Percentiles rank a stretch among this genome's conserved stretches.
Evolutionary conservation across 2,113 vertebrate species (phyloP).

Genomic region (Phyllopteryx taeniolatus): DNA sequence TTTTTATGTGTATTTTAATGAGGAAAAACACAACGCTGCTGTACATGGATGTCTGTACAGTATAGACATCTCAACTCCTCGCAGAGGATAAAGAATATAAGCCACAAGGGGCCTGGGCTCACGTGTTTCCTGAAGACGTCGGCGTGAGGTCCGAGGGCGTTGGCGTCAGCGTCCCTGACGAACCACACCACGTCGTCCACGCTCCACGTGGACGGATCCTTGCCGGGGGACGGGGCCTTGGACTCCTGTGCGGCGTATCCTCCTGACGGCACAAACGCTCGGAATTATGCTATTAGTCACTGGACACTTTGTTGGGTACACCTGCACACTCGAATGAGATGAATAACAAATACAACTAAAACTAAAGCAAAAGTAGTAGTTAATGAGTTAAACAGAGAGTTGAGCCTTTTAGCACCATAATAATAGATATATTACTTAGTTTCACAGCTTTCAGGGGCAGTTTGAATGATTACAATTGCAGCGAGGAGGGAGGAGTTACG

Average conservation of each 20-base stretch:
- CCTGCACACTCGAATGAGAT: not conserved
- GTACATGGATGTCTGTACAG: too few relatives aligned
- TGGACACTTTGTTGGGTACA: too few relatives aligned
- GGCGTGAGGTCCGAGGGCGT: conserved; percentile 86
- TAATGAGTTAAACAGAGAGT: not conserved
- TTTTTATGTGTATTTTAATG: too few relatives aligned
- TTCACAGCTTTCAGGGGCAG: too few relatives aligned
- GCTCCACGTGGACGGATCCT: conserved; percentile 86
- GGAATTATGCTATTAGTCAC: not conserved
- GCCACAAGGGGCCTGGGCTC: conserved; percentile 31
- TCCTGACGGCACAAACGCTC: conserved; percentile 30
- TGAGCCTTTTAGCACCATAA: too few relatives aligned
- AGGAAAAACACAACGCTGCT: too few relatives aligned
- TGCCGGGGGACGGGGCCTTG: conserved; percentile 70
- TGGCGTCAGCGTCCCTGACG: conserved; percentile 89
- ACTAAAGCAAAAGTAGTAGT: not conserved
- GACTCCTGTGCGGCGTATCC: conserved; percentile 78
- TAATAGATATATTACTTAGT: too few relatives aligned
- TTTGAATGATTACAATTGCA: too few relatives aligned
- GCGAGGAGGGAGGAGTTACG: too few relatives aligned
- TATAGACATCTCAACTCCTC: too few relatives aligned
- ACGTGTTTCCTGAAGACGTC: conserved; percentile 94
- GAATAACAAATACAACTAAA: not conserved
- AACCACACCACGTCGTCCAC: conserved; percentile 90
- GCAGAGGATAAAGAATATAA: too few relatives aligned